A percentile compares a stretch with the other conserved stretches of the same genome.
These are phyloP conservation scores for Eurypyga helias DNA, from an alignment of 2,113 vertebrate species.

Conservation along the genomic window DNA sequence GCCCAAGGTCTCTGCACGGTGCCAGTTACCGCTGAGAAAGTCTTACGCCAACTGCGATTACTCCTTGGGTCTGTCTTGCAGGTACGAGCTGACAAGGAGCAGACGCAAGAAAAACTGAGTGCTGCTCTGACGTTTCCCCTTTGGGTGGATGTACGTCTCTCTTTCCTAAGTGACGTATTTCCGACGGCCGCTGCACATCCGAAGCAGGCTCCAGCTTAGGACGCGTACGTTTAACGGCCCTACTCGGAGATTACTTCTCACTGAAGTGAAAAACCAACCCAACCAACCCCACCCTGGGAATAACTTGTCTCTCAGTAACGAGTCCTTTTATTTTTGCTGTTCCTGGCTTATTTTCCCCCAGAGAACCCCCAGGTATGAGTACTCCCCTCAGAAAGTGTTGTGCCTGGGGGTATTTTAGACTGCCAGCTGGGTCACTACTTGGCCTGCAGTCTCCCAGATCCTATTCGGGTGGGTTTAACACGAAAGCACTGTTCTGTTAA, in stretches of 20 bases:
- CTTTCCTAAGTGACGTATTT: constrained; percentile 56
- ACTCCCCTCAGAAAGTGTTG: not conserved
- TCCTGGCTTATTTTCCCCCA: not conserved
- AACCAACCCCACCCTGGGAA: not conserved
- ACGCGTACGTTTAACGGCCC: not conserved
- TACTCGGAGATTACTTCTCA: not conserved
- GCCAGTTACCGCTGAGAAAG: not conserved
- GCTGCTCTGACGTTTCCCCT: too few species aligned
- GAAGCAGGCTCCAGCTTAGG: constrained; percentile 28
- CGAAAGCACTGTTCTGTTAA: not conserved
- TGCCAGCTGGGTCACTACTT: not conserved
- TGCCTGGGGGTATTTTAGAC: not conserved
- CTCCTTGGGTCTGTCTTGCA: constrained; percentile 49
- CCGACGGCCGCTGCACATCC: not conserved
- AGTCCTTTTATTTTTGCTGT: not conserved
- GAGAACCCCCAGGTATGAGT: not conserved
- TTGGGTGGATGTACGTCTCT: constrained; percentile 45
- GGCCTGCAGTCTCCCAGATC: not conserved
- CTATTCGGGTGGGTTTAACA: not conserved
- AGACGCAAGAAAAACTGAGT: constrained; percentile 47
- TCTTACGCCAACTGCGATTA: not conserved
- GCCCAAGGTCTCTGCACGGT: not conserved
- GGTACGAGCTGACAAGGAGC: constrained; percentile 78
- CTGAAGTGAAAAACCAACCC: not conserved
- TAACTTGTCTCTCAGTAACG: not conserved